Percentiles rank a stretch among this genome's conserved stretches.
Evolutionary conservation across 2,113 vertebrate species (phyloP).

Genomic region (Erythrocebus patas): DNA sequence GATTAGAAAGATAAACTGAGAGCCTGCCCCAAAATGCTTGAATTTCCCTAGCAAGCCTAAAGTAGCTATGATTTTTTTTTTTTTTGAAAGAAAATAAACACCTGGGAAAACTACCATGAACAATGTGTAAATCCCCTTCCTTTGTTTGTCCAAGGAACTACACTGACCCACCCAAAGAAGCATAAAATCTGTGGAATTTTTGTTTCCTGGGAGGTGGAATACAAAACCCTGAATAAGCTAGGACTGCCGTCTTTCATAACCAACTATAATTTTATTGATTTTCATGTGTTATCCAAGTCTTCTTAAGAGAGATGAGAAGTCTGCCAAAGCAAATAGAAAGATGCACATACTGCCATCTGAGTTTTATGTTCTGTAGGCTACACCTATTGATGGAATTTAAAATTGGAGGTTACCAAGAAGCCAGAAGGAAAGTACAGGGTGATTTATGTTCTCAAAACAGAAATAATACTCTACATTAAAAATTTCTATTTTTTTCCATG

Average conservation of each 20-base stretch:
- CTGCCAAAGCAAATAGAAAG: constrained; percentile 71
- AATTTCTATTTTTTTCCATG: neutral
- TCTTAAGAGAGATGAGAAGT: constrained; percentile 52
- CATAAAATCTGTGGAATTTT: constrained; percentile 58
- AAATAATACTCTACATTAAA: constrained; percentile 24
- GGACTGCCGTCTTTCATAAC: constrained; percentile 34
- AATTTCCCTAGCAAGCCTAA: neutral
- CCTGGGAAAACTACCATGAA: neutral
- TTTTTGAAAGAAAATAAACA: neutral
- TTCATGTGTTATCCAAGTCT: constrained; percentile 56
- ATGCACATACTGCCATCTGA: neutral
- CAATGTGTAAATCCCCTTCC: neutral
- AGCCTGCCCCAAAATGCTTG: neutral
- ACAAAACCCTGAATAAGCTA: constrained; percentile 36
- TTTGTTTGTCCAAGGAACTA: neutral
- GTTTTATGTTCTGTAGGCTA: constrained; percentile 49
- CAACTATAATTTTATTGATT: constrained; percentile 68
- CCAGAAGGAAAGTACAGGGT: constrained; percentile 36
- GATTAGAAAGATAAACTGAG: neutral
- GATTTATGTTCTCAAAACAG: constrained; percentile 31
- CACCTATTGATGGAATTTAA: constrained; percentile 64
- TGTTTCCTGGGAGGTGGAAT: constrained; percentile 14
- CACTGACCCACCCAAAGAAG: neutral
- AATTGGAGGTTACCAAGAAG: constrained; percentile 52
- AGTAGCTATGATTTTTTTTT: neutral